Conservation (phyloP, 2,888 invertebrate species). For the Sphecodes monilicornis region DNA sequence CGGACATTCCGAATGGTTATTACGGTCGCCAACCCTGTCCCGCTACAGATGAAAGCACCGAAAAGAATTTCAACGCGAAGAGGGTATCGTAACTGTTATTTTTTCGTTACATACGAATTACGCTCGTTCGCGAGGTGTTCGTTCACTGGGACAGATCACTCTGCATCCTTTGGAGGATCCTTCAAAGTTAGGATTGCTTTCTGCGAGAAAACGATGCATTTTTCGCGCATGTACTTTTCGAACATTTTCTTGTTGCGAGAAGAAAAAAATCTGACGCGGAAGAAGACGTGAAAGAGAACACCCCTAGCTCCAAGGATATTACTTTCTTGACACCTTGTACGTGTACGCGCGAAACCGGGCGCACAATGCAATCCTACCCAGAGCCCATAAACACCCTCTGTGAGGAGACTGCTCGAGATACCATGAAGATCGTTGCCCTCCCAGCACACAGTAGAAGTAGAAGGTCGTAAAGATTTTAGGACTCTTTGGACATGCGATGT, state of each 20-base stretch:
- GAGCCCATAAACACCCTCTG: slow-evolving; percentile 66
- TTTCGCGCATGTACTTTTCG: background rate
- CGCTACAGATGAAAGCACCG: no score
- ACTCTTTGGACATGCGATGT: slow-evolving; percentile 65
- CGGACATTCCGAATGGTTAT: no score
- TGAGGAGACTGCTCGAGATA: slow-evolving; percentile 62
- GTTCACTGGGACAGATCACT: no score
- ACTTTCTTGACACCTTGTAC: background rate
- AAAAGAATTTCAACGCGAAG: background rate
- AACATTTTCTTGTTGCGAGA: background rate
- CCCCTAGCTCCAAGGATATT: background rate
- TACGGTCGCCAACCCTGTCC: no score
- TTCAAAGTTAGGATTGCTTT: background rate
- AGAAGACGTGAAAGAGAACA: background rate
- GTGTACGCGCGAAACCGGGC: background rate
- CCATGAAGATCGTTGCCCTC: slow-evolving; percentile 71
- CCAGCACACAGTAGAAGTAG: slow-evolving; percentile 42
- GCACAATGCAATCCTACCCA: slow-evolving; percentile 40
- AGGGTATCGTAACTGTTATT: background rate
- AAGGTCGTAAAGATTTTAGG: slow-evolving; percentile 70
- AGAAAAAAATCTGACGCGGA: background rate
- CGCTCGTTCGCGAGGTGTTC: no score
- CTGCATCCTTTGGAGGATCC: background rate
- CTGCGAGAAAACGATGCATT: background rate
- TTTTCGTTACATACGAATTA: no score